Conservation (phyloP, 2,113 vertebrate species). For the Ciconia stormi region DNA sequence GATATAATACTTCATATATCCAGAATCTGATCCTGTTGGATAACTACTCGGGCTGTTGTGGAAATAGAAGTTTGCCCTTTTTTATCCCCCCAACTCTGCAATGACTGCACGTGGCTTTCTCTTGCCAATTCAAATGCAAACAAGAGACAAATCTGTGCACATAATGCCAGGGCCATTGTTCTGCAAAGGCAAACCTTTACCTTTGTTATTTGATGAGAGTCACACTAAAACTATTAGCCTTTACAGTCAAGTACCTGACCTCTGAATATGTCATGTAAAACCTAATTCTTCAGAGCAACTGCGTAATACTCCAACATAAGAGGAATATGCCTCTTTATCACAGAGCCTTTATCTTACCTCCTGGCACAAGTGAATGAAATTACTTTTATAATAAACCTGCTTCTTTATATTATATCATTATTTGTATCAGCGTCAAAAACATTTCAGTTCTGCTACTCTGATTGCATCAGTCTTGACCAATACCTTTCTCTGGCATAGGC, state of each 20-base stretch:
- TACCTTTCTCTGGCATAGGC: background rate
- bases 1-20: background rate
- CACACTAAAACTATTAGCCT: background rate
- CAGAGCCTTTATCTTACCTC: background rate
- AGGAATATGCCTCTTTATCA: background rate
- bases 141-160: background rate
- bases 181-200: background rate
- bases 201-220: background rate
- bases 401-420: background rate
- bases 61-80: background rate
- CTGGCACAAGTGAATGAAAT: background rate
- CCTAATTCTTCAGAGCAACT: background rate
- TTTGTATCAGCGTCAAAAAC: background rate
- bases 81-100: background rate
- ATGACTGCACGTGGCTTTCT: background rate
- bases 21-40: background rate
- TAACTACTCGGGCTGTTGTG: background rate
- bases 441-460: background rate
- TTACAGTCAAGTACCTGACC: background rate
- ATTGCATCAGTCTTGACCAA: background rate
- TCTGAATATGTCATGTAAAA: background rate
- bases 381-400: background rate
- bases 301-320: background rate
- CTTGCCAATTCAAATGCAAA: background rate
- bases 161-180: background rate